A percentile compares a stretch with the other conserved stretches of the same genome.
phyloP scores from a whole-genome alignment of 1,140 invertebrate species.

The Galleria mellonella region DNA sequence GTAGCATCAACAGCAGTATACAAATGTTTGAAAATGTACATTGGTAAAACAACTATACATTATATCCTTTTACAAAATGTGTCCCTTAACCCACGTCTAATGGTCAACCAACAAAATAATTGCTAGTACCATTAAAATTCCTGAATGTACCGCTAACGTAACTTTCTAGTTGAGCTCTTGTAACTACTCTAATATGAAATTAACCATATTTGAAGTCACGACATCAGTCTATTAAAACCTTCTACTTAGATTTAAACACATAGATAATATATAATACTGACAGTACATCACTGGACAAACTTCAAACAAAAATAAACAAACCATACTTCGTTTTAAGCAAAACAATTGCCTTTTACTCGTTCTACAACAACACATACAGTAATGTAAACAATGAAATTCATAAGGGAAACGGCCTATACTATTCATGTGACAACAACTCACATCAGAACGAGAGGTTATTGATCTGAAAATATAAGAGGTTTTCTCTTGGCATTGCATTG shows the following conservation, averaged over 20 bases:
- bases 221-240: slow-evolving; percentile 2
- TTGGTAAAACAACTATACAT: too few relatives aligned
- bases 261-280: too few relatives aligned
- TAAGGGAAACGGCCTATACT: slow-evolving; percentile 26
- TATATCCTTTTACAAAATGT: slow-evolving; percentile 6
- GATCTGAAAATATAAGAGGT: slow-evolving; percentile 54
- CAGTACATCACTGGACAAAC: too few relatives aligned
- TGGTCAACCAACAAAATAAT: slow-evolving; percentile 31
- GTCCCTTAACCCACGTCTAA: slow-evolving; percentile 17
- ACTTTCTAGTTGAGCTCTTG: slow-evolving; percentile 39
- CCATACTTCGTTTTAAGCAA: neutral
- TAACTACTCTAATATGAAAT: slow-evolving; percentile 16
- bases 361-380: slow-evolving; percentile 3
- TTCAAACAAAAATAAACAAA: neutral
- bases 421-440: slow-evolving; percentile 44
- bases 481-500: slow-evolving; percentile 47
- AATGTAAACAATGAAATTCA: slow-evolving; percentile 20
- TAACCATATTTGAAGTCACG: slow-evolving; percentile 21
- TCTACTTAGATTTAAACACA: too few relatives aligned
- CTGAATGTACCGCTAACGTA: slow-evolving; percentile 26
- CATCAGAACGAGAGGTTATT: slow-evolving; percentile 51
- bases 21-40: too few relatives aligned
- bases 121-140: slow-evolving; percentile 46
- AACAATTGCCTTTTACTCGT: slow-evolving; percentile 13
- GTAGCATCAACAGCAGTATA: too few relatives aligned